Base-by-base conservation (phyloP, 2,888 invertebrate genomes). In the Lepidocyrtoides sp. region DNA sequence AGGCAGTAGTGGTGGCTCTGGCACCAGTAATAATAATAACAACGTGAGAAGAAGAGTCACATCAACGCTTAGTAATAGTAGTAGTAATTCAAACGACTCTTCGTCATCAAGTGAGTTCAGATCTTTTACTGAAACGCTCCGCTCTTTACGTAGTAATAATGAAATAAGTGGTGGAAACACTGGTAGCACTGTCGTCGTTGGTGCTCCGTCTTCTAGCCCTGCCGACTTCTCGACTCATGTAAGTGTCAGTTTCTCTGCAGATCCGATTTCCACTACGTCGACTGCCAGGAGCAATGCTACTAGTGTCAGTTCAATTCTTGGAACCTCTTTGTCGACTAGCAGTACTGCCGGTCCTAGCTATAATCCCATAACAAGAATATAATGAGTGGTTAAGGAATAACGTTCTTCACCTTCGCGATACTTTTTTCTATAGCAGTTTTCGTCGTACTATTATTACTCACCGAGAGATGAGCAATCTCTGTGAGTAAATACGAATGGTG, bases 211-310 rank as follows among this genome's bases (percentile, higher is more conserved):
- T 10, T 17, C 89, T n/a, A 72, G 32, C 17, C 44, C 60, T 36
- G 32, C 69, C 66, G 88, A 91, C 44, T 91, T 88, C 66, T 86
- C 91, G n/a, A 54, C 91, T 17, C 91, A 84, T 75, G 79, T 91
- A 54, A 91, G 84, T 85, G 91, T 85, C 57, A 91, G 84, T 54
- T 91, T 87, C 29, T 75, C 75, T 2, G 44, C 81, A 14, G 91
- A 91, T 48, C 72, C 81, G 26, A 66, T 81, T 54, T 17, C 63
- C 0, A 29, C 83, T 44, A 29, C 84, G 26, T 44, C 89, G 5
- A 89, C 83, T 75, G 69, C 82, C 32, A 66, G 84, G 85, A 66
- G 91, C 51, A 32, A 41, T 29, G 60, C 82, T 54, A 10, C 83
- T 20, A 77, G 23, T 63, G 91, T 91, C 48, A 88, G 85, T 75